A percentile compares a stretch with the other conserved stretches of the same genome.
These are phyloP conservation scores for Propithecus coquereli DNA, from an alignment of 2,113 vertebrate species.

Conservation along the genomic window DNA sequence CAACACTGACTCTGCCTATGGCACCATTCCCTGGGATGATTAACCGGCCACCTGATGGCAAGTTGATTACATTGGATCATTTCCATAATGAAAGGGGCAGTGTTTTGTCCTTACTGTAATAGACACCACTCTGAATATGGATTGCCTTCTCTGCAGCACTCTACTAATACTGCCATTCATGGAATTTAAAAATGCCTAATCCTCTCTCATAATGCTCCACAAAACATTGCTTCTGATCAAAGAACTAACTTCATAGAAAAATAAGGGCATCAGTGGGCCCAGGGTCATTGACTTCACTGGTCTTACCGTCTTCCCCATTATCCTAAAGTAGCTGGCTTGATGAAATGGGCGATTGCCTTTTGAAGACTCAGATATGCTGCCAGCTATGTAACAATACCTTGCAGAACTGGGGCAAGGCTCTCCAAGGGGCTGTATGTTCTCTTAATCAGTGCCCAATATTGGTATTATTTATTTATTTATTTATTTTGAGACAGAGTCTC, in stretches of 20 bases:
- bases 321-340: neutral
- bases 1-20: no score
- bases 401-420: no score
- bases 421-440: neutral
- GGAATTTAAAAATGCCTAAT: neutral
- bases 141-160: neutral
- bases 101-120: no score
- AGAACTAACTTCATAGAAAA: neutral
- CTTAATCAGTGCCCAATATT: neutral
- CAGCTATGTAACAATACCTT: neutral
- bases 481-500: no score
- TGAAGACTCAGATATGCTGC: neutral
- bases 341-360: neutral
- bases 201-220: neutral
- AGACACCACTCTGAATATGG: no score
- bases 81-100: no score
- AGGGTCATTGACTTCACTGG: no score
- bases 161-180: neutral
- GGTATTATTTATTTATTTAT: no score
- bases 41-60: no score
- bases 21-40: no score
- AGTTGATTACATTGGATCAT: no score
- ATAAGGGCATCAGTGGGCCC: accelerated
- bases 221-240: neutral
- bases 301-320: neutral